These are phyloP conservation scores for Gasteruption jaculator DNA, from an alignment of 2,888 invertebrate species.

Conservation along the genomic window DNA sequence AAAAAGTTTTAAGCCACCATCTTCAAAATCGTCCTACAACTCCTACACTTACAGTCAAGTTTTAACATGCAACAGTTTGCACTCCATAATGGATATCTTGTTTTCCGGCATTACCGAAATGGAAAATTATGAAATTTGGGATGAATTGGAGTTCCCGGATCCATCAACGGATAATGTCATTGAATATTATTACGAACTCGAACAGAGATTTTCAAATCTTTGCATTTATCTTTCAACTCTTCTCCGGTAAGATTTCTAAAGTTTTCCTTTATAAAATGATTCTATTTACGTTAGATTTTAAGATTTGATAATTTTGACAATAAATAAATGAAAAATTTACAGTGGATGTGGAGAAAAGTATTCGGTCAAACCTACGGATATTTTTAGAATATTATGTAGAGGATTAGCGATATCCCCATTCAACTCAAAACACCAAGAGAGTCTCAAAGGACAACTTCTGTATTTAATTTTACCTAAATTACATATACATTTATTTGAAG, in stretches of 20 bases:
- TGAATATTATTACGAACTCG: conserved; percentile 33
- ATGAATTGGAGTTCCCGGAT: conserved; percentile 33
- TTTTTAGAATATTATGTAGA: conserved; percentile 37
- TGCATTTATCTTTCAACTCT: conserved; percentile 39
- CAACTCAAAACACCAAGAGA: conserved; percentile 30
- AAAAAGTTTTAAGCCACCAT: conserved; percentile 36
- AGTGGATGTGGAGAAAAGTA: conserved; percentile 36
- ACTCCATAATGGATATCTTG: conserved; percentile 38
- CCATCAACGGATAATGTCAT: conserved; percentile 35
- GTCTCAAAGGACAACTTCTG: conserved; percentile 33
- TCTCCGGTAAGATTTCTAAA: conserved; percentile 27
- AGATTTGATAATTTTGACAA: no score
- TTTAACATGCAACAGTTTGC: conserved; percentile 41
- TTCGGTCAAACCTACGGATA: conserved; percentile 34
- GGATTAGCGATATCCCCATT: conserved; percentile 39
- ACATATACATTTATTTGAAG: conserved; percentile 32
- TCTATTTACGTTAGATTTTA: background rate
- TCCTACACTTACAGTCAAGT: conserved; percentile 33
- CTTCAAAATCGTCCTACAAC: conserved; percentile 27
- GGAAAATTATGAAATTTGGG: conserved; percentile 27
- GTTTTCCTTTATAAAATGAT: conserved; percentile 1
- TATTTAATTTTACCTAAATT: conserved; percentile 38
- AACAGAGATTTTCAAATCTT: conserved; percentile 39
- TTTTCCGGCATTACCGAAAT: conserved; percentile 35
- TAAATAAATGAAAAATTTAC: no score